Evolutionary conservation across 2,797 vertebrate genomes (phyloP).

Genomic region (Malurus leucopterus): DNA sequence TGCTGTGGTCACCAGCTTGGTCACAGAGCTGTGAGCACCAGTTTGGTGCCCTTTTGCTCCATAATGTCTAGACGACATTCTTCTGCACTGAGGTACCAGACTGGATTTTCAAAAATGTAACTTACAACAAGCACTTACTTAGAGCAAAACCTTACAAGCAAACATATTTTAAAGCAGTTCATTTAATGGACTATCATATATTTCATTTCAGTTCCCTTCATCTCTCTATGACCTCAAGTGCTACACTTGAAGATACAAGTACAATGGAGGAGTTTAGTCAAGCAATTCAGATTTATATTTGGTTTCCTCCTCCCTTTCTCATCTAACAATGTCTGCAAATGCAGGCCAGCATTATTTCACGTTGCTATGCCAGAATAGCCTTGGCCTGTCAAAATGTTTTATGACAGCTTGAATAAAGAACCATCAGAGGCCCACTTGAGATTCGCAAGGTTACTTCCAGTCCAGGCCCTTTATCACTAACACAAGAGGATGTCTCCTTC

Average conservation of each 20-base stretch:
- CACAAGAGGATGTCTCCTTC: conserved; percentile 62
- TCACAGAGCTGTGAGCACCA: neutral
- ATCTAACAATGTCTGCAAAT: conserved; percentile 69
- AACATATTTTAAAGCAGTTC: conserved; percentile 27
- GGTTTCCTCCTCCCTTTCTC: conserved; percentile 68
- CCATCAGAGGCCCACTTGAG: conserved; percentile 66
- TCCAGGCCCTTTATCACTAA: conserved; percentile 61
- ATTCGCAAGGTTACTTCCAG: conserved; percentile 71
- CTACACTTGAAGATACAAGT: conserved; percentile 54
- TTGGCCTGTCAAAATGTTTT: conserved; percentile 77
- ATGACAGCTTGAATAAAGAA: conserved; percentile 78
- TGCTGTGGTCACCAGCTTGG: neutral
- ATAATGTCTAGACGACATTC: conserved; percentile 2
- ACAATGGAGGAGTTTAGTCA: conserved; percentile 63
- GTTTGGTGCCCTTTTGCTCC: conserved; percentile 30
- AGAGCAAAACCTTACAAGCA: conserved; percentile 32
- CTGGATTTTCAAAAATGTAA: conserved; percentile 21
- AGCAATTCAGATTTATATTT: conserved; percentile 73
- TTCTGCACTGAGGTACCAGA: conserved; percentile 2
- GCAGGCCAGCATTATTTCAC: conserved; percentile 64
- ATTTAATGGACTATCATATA: conserved; percentile 50
- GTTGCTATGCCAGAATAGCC: conserved; percentile 71
- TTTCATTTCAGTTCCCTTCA: conserved; percentile 45
- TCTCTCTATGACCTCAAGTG: conserved; percentile 40
- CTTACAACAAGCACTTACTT: neutral